Percentiles rank a stretch among this genome's conserved stretches.
Conservation (phyloP, 2,888 invertebrate species). For the Cerastis leucographa region DNA sequence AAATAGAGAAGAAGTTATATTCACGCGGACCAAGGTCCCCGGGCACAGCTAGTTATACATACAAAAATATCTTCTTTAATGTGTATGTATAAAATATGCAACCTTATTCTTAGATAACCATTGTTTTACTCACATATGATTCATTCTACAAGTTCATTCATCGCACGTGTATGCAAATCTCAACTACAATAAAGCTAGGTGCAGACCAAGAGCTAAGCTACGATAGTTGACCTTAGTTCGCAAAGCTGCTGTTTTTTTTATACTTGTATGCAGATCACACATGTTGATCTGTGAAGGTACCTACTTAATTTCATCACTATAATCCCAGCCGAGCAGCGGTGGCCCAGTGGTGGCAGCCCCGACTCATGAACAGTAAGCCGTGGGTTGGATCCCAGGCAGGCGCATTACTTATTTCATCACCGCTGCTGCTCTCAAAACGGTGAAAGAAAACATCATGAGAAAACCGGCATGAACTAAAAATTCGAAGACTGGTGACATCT, state of each 20-base stretch:
- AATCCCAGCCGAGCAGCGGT: too few relatives aligned
- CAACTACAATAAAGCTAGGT: conserved; percentile 4
- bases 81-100: background rate
- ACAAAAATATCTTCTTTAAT: background rate
- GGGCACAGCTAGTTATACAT: too few relatives aligned
- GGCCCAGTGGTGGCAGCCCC: too few relatives aligned
- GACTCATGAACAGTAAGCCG: too few relatives aligned
- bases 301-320: background rate
- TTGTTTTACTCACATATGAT: background rate
- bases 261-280: background rate
- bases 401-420: too few relatives aligned
- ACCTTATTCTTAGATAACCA: background rate
- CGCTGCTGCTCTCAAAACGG: too few relatives aligned
- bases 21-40: too few relatives aligned
- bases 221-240: background rate
- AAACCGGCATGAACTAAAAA: too few relatives aligned
- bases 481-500: too few relatives aligned
- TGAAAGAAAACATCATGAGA: too few relatives aligned
- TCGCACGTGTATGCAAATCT: conserved; percentile 32
- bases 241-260: background rate
- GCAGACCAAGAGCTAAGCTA: background rate
- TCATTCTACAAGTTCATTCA: conserved; percentile 9
- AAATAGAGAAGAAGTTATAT: too few relatives aligned
- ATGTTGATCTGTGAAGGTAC: background rate
- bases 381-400: too few relatives aligned